Conservation (phyloP, 92 coral and sea anemone species). For the Palythoa grandiflora region DNA sequence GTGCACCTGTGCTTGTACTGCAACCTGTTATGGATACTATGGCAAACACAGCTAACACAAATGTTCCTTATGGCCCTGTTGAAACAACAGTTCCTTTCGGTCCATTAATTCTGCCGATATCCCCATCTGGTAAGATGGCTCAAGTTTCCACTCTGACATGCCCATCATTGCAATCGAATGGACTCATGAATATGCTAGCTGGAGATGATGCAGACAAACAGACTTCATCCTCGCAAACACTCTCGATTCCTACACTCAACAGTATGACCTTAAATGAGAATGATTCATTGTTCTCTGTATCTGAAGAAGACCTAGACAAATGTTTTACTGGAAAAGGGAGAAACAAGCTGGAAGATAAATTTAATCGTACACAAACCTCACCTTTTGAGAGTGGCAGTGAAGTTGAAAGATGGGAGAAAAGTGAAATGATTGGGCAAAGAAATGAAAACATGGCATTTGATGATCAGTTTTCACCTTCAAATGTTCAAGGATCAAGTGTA, state of each 20-base stretch:
- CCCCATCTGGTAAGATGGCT: conserved; percentile 28
- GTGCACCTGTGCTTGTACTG: conserved; percentile 69
- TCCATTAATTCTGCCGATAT: conserved; percentile 62
- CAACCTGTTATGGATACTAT: conserved; percentile 66
- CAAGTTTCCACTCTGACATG: background rate
- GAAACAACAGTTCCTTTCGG: conserved; percentile 32
- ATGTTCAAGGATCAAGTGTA: conserved; percentile 9
- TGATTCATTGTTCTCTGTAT: background rate
- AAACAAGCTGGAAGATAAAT: background rate
- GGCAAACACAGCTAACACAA: background rate
- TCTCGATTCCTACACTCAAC: background rate
- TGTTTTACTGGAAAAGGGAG: background rate
- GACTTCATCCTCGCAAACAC: background rate
- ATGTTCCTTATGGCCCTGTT: conserved; percentile 1
- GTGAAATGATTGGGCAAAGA: background rate
- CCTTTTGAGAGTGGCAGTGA: background rate
- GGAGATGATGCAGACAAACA: background rate
- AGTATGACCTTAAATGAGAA: background rate
- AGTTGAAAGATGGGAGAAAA: conserved; percentile 14
- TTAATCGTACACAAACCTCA: background rate
- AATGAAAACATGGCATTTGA: background rate
- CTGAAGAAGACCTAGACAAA: background rate
- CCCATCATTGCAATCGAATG: conserved; percentile 20
- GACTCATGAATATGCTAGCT: background rate
- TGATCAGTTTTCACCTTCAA: background rate